Evolutionary conservation across 1,140 invertebrate genomes (phyloP), one percentile per base, ranked within the genome.

Genomic region (Heliconius himera): DNA sequence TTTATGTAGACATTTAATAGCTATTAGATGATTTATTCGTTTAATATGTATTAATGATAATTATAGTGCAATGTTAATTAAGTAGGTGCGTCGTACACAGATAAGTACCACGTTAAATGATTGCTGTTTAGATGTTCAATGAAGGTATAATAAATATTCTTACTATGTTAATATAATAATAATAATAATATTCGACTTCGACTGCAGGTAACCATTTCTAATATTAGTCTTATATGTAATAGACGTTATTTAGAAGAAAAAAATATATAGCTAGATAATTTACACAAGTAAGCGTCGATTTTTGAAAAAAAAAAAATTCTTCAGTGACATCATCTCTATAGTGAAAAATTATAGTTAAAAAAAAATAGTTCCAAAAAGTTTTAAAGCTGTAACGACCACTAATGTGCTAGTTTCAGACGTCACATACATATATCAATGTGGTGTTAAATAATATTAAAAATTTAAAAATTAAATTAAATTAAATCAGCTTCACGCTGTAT

Each of bases 361-460:
- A n/a, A n/a, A n/a, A n/a, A n/a, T n/a, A n/a, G n/a, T n/a, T n/a
- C 33, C 4, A 33, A 33, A 33, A 6, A 33, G 33, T 33, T 33
- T 33, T 33, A 33, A 33, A 4, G 33, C 33, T 33, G 5, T 33
- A 33, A 29, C 1, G 29, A 29, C 29, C 29, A 29, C 29, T 29
- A 29, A 2, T 29, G 2, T 29, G 29, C 29, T 29, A 29, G 29
- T 29, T 29, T 29, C 29, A 29, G 29, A 29, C 2, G 29, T 29
- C 29, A 29, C 29, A 33, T 33, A 33, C 5, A 33, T 33, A 6
- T 33, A 33, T 33, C 2, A 33, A 60, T 60, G 3, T 60, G 56
- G n/a, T 60, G n/a, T 60, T 60, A 60, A 60, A 60, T 60, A 60
- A 60, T 60, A 60, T 60, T 3, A 46, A 60, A 22, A 60, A 60